Percentiles rank a stretch among this genome's conserved stretches.
Conservation (phyloP, 92 coral and sea anemone species). For the Zoanthus sansibaricus region DNA sequence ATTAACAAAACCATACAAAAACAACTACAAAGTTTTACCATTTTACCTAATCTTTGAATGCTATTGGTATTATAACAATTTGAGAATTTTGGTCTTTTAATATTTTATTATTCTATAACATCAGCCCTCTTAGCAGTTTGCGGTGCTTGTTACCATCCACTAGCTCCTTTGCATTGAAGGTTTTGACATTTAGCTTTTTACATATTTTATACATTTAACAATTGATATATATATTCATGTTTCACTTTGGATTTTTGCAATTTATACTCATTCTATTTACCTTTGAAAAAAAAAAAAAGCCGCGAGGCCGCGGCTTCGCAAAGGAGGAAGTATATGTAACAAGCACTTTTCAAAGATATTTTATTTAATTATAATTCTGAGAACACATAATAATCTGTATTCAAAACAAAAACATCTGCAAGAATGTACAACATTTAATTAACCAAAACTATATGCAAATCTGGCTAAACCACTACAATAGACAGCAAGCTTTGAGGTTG, state of each 20-base stretch:
- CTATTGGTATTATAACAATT: background rate
- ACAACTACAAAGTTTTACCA: background rate
- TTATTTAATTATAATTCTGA: too few relatives aligned
- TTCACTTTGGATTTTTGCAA: background rate
- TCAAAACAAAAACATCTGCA: background rate
- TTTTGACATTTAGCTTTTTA: background rate
- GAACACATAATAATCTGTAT: too few relatives aligned
- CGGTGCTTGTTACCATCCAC: background rate
- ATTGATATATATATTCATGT: background rate
- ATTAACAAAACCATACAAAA: background rate
- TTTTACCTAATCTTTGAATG: background rate
- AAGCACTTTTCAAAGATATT: too few relatives aligned
- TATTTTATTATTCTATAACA: too few relatives aligned
- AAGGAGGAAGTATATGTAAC: conserved; percentile 19
- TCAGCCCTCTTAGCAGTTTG: background rate
- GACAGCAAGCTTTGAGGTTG: background rate
- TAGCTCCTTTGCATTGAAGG: background rate
- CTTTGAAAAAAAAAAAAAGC: background rate
- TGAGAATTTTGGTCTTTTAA: background rate
- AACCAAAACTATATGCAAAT: background rate
- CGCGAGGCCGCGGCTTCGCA: conserved; percentile 19
- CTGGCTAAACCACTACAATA: background rate
- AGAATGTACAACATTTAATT: background rate
- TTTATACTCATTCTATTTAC: background rate
- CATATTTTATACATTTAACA: background rate